phyloP scores from a whole-genome alignment of 2,113 vertebrate genomes.

The Castor canadensis region DNA sequence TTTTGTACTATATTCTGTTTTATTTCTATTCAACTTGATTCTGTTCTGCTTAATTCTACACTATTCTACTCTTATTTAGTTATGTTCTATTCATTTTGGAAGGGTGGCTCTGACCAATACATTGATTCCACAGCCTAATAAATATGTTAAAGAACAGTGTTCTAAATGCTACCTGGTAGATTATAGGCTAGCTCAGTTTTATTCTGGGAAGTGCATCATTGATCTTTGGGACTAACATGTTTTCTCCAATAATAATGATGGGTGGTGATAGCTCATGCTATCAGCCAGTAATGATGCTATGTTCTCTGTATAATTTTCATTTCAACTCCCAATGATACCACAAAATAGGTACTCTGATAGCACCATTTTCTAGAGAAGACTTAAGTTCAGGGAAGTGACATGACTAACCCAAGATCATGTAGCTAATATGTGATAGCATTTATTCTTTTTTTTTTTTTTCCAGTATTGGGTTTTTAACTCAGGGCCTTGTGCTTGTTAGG shows the following conservation, averaged over 20 bases:
- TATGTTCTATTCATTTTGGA: background rate
- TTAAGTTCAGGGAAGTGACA: background rate
- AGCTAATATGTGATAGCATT: background rate
- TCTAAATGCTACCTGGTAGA: slow-evolving; percentile 5
- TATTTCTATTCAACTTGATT: background rate
- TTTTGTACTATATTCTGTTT: background rate
- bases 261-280: background rate
- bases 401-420: background rate
- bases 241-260: background rate
- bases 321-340: background rate
- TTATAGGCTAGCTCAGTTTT: background rate
- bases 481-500: too few relatives aligned
- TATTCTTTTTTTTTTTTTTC: too few relatives aligned
- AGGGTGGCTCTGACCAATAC: background rate
- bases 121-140: slow-evolving; percentile 33
- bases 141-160: background rate
- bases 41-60: background rate
- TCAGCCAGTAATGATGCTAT: background rate
- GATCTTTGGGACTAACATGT: background rate
- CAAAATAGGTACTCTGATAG: background rate
- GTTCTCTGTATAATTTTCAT: background rate
- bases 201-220: background rate
- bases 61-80: background rate
- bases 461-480: too few relatives aligned
- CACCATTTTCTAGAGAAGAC: background rate